A percentile compares a stretch with the other conserved stretches of the same genome.
Evolutionary conservation across 2,797 vertebrate species (phyloP).

Genomic region (Chaenodraco wilsoni): DNA sequence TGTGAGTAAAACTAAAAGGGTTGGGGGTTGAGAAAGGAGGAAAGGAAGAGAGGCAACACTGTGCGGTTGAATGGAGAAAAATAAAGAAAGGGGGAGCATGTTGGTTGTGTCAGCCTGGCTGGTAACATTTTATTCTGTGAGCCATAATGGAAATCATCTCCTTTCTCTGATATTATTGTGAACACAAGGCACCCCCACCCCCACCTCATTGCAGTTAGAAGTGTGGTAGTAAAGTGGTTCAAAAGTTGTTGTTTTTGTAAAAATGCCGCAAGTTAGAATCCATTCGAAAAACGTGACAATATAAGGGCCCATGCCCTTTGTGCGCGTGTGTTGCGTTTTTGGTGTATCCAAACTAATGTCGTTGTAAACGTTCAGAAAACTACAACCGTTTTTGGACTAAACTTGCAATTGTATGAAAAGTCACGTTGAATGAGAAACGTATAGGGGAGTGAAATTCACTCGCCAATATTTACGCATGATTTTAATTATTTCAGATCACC

Average conservation of each 20-base stretch:
- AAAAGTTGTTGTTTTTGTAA: slow-evolving; percentile 42
- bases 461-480: slow-evolving; percentile 8
- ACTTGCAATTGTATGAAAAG: neutral
- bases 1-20: slow-evolving; percentile 36
- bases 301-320: neutral
- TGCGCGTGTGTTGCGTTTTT: neutral
- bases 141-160: slow-evolving; percentile 48
- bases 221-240: slow-evolving; percentile 40
- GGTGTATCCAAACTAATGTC: too few species aligned
- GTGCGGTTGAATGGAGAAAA: slow-evolving; percentile 51
- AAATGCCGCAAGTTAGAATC: slow-evolving; percentile 21
- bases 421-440: neutral
- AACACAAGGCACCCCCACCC: slow-evolving; percentile 30
- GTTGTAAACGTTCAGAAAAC: too few species aligned
- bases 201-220: slow-evolving; percentile 20
- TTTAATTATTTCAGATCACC: slow-evolving; percentile 83
- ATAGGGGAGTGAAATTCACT: neutral
- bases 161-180: slow-evolving; percentile 48
- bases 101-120: slow-evolving; percentile 44
- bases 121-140: slow-evolving; percentile 53
- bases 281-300: slow-evolving; percentile 30
- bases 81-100: slow-evolving; percentile 27
- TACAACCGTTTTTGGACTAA: neutral
- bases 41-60: slow-evolving; percentile 45
- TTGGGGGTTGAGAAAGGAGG: slow-evolving; percentile 37